A percentile compares a stretch with the other conserved stretches of the same genome.
Conservation (phyloP, 64 coral and sea anemone species). For the Orbicella faveolata region DNA sequence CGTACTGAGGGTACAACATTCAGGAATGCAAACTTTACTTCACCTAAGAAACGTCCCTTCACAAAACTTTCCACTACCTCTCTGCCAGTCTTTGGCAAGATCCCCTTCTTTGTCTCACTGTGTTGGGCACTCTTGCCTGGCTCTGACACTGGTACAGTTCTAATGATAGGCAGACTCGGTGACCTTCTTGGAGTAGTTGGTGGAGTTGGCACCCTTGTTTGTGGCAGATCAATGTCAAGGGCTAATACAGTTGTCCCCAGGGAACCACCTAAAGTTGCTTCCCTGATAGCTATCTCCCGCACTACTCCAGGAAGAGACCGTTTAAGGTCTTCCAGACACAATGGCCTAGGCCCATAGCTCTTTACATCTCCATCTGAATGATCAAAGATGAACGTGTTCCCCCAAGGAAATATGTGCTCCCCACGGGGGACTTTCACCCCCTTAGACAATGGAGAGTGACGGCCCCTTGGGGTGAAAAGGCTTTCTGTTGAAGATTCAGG, state of each 20-base stretch:
- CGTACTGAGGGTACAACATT: slow-evolving; percentile 65
- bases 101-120: slow-evolving; percentile 37
- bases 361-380: slow-evolving; percentile 32
- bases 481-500: slow-evolving; percentile 21
- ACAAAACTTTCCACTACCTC: slow-evolving; percentile 91
- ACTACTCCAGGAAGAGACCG: slow-evolving; percentile 74
- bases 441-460: neutral
- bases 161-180: slow-evolving; percentile 45
- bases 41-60: slow-evolving; percentile 81
- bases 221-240: slow-evolving; percentile 69
- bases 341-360: slow-evolving; percentile 54
- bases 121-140: slow-evolving; percentile 6
- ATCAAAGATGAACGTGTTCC: slow-evolving; percentile 52
- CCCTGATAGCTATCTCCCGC: slow-evolving; percentile 68
- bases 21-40: slow-evolving; percentile 93
- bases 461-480: slow-evolving; percentile 32
- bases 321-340: slow-evolving; percentile 73
- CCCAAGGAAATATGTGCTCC: slow-evolving; percentile 24
- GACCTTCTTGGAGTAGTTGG: slow-evolving; percentile 72
- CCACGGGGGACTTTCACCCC: slow-evolving; percentile 39
- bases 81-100: slow-evolving; percentile 60
- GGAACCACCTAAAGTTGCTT: slow-evolving; percentile 65
- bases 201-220: slow-evolving; percentile 62
- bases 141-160: slow-evolving; percentile 7
- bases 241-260: slow-evolving; percentile 78